Percentiles rank a stretch among this genome's conserved stretches.
These are phyloP conservation scores for Campoplex nolae DNA, from an alignment of 2,888 invertebrate genomes.

Conservation along the genomic window DNA sequence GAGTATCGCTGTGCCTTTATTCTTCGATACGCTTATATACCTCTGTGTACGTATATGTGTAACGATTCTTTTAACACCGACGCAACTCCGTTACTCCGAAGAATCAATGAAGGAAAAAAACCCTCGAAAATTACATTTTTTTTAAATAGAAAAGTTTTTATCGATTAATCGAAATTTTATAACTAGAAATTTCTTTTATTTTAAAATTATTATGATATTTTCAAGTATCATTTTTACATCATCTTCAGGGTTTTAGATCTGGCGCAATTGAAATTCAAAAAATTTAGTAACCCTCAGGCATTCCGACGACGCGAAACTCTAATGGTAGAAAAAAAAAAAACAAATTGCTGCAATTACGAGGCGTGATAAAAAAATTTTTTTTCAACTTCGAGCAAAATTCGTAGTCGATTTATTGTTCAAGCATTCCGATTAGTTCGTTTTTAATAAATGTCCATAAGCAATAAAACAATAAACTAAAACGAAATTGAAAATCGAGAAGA, in stretches of 20 bases:
- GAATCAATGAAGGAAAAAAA: neutral
- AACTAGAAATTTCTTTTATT: neutral
- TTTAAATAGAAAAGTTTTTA: neutral
- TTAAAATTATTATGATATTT: neutral
- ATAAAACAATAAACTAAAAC: neutral
- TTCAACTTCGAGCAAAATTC: neutral
- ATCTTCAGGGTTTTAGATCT: neutral
- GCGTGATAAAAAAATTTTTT: neutral
- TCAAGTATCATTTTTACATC: neutral
- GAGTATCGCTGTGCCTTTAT: slow-evolving; percentile 12
- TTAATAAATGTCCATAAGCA: neutral
- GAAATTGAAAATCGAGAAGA: too few relatives aligned
- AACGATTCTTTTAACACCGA: slow-evolving; percentile 24
- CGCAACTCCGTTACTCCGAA: neutral
- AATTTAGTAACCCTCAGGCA: too few relatives aligned
- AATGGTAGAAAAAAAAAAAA: neutral
- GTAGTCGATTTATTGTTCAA: neutral
- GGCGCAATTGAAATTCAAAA: neutral
- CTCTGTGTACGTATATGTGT: neutral
- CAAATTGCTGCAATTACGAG: neutral
- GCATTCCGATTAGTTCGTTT: neutral
- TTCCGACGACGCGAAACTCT: neutral
- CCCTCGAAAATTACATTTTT: neutral
- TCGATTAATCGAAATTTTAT: neutral
- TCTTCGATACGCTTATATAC: slow-evolving; percentile 23